Percentiles rank a stretch among this genome's conserved stretches.
Evolutionary conservation across 2,888 invertebrate genomes (phyloP).

Genomic region (Drosophila anceps): DNA sequence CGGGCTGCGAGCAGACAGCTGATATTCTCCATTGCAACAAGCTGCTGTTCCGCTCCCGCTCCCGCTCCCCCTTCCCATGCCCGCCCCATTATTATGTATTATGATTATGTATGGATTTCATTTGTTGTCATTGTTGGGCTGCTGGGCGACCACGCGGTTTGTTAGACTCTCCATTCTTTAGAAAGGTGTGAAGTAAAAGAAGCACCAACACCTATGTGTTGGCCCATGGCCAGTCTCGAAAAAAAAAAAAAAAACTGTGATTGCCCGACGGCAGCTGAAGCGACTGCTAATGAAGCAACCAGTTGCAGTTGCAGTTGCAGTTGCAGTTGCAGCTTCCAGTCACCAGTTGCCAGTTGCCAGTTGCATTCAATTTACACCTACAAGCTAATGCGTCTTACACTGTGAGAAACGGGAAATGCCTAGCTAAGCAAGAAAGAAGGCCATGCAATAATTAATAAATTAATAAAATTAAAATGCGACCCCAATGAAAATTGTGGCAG

Average conservation of each 20-base stretch:
- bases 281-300: constrained; percentile 59
- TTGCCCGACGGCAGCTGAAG: constrained; percentile 29
- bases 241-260: constrained; percentile 9
- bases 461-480: constrained; percentile 47
- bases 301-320: constrained; percentile 5
- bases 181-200: constrained; percentile 56
- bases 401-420: constrained; percentile 21
- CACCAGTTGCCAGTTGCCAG: background rate
- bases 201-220: background rate
- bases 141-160: constrained; percentile 32
- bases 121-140: constrained; percentile 60
- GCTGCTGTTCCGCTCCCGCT: background rate
- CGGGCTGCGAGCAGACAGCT: constrained; percentile 19
- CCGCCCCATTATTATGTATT: constrained; percentile 62
- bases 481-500: constrained; percentile 20
- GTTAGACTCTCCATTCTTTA: constrained; percentile 27
- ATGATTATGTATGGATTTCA: constrained; percentile 73
- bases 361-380: constrained; percentile 62
- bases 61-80: background rate
- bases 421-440: constrained; percentile 7
- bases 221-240: background rate
- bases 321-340: background rate
- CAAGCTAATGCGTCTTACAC: constrained; percentile 34
- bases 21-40: constrained; percentile 31
- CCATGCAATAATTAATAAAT: constrained; percentile 38